Evolutionary conservation across 1,140 invertebrate genomes (phyloP).

Genomic region (Drosophila sturtevanti): DNA sequence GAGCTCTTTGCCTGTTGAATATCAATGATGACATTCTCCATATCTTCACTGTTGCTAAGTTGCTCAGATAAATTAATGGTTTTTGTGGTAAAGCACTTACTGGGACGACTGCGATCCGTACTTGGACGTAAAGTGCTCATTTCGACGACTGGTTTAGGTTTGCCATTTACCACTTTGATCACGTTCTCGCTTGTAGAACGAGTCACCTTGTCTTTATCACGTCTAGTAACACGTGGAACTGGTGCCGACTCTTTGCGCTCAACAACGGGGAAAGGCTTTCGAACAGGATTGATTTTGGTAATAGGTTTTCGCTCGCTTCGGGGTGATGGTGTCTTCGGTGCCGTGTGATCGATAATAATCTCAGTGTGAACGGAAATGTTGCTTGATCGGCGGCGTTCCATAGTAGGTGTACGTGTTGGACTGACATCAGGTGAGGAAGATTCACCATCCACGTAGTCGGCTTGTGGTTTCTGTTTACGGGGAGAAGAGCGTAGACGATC

Average conservation of each 20-base stretch:
- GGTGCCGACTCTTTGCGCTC: constrained; percentile 78
- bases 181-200: constrained; percentile 84
- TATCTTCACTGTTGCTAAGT: constrained; percentile 78
- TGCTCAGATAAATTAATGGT: constrained; percentile 82
- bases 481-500: constrained; percentile 73
- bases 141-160: constrained; percentile 72
- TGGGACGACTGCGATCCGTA: constrained; percentile 57
- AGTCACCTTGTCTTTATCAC: constrained; percentile 84
- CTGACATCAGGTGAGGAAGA: constrained; percentile 70
- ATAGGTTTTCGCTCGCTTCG: constrained; percentile 22
- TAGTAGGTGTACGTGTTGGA: constrained; percentile 50
- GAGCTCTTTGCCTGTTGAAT: constrained; percentile 88
- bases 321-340: constrained; percentile 62
- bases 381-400: constrained; percentile 74
- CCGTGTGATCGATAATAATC: constrained; percentile 74
- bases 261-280: constrained; percentile 58
- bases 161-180: constrained; percentile 82
- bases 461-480: constrained; percentile 52
- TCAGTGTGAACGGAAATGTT: constrained; percentile 79
- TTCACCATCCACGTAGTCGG: constrained; percentile 60
- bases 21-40: constrained; percentile 85
- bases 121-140: constrained; percentile 53
- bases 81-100: constrained; percentile 81
- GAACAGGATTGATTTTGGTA: neutral
- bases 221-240: constrained; percentile 79